Evolutionary conservation across 2,797 vertebrate genomes (phyloP).

Genomic region (Lacerta viridis): DNA sequence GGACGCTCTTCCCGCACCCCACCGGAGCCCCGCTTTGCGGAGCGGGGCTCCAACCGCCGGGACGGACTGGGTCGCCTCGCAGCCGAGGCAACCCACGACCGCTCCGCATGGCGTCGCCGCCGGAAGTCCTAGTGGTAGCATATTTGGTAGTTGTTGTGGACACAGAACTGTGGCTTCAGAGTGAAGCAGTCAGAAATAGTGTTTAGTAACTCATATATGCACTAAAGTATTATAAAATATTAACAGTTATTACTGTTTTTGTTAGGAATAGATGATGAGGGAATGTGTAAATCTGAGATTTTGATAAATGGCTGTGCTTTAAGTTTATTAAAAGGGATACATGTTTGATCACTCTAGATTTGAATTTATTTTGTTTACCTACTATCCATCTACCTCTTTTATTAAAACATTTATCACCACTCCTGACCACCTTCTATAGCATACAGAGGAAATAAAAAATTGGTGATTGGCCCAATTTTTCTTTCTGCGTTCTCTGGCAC

Average conservation of each 20-base stretch:
- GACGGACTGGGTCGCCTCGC: too few species aligned
- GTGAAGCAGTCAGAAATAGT: slow-evolving; percentile 3
- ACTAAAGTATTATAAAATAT: not conserved
- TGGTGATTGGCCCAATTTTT: not conserved
- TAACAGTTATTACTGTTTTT: not conserved
- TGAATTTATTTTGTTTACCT: slow-evolving; percentile 22
- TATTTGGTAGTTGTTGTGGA: not conserved
- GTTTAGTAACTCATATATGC: not conserved
- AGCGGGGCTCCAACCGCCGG: too few species aligned
- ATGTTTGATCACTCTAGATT: slow-evolving; percentile 21
- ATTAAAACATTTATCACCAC: slow-evolving; percentile 13
- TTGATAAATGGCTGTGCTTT: slow-evolving; percentile 45
- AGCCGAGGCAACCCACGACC: too few species aligned
- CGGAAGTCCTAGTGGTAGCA: not conserved
- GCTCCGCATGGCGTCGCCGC: too few species aligned
- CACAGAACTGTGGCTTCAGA: not conserved
- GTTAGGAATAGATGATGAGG: not conserved
- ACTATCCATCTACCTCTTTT: not conserved
- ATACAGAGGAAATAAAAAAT: not conserved
- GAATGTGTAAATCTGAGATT: slow-evolving; percentile 35
- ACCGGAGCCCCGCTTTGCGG: too few species aligned
- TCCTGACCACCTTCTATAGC: slow-evolving; percentile 5
- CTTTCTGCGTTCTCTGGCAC: not conserved
- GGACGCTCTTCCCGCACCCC: too few species aligned
- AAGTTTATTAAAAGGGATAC: slow-evolving; percentile 24